These are phyloP conservation scores for Zapus hudsonius DNA, from an alignment of 2,113 vertebrate species.

Conservation along the genomic window DNA sequence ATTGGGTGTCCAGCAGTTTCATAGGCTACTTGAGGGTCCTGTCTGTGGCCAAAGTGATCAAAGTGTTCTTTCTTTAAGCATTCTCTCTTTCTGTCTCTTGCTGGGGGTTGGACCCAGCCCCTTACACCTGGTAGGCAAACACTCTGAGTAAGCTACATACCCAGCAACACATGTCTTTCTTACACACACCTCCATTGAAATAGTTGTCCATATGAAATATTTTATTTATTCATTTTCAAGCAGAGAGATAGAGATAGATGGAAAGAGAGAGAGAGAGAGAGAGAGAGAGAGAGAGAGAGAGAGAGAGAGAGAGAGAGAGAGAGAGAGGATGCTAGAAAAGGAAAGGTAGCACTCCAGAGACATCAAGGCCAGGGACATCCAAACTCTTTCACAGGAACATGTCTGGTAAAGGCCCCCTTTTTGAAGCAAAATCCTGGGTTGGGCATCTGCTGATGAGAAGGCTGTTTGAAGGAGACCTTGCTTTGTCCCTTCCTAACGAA, in stretches of 20 bases:
- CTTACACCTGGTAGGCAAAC: not conserved
- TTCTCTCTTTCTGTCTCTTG: not conserved
- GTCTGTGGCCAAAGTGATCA: not conserved
- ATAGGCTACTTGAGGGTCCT: not conserved
- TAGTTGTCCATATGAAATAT: too few relatives aligned
- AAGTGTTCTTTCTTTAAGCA: not conserved
- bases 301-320: not conserved
- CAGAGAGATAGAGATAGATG: too few relatives aligned
- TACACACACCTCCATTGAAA: not conserved
- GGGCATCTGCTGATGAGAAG: not conserved
- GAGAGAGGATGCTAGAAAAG: not conserved
- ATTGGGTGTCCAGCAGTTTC: not conserved
- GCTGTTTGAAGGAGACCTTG: fast-evolving
- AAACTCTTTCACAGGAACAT: not conserved
- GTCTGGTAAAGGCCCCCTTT: fast-evolving
- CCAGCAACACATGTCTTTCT: too few relatives aligned
- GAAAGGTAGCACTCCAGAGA: not conserved
- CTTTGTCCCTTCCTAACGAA: not conserved
- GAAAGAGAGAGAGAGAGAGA: not conserved
- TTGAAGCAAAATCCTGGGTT: not conserved
- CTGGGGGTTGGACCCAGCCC: not conserved
- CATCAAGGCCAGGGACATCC: not conserved
- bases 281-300: not conserved
- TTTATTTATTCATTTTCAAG: too few relatives aligned
- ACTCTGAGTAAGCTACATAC: too few relatives aligned